Percentiles rank a stretch among this genome's conserved stretches.
Conservation (phyloP, 2,113 vertebrate species). For the Cololabis saira region DNA sequence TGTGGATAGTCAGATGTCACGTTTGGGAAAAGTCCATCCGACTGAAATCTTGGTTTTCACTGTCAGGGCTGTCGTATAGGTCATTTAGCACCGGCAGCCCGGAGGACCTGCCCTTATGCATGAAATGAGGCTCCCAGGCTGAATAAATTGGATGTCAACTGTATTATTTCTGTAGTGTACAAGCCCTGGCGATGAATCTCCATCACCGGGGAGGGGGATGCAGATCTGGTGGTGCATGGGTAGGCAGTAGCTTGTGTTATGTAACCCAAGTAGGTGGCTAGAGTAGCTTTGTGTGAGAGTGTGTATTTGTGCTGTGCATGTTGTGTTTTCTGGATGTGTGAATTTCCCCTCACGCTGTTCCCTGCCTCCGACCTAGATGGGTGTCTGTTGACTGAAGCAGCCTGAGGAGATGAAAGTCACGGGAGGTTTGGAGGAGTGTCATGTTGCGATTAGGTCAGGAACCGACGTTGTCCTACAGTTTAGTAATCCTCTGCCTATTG, state of each 20-base stretch:
- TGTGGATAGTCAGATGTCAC: conserved; percentile 47
- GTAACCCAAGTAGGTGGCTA: conserved; percentile 76
- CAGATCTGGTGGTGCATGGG: conserved; percentile 63
- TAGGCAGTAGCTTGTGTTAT: conserved; percentile 74
- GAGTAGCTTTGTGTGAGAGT: conserved; percentile 55
- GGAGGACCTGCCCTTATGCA: conserved; percentile 21
- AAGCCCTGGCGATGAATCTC: conserved; percentile 41
- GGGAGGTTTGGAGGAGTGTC: conserved; percentile 14
- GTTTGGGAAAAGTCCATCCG: conserved; percentile 39
- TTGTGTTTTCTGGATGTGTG: conserved; percentile 48
- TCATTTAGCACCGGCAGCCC: conserved; percentile 34
- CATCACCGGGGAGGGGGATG: conserved; percentile 43
- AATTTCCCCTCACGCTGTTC: conserved; percentile 46
- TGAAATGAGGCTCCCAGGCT: conserved; percentile 22
- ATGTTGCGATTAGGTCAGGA: conserved; percentile 28
- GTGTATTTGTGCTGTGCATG: conserved; percentile 34
- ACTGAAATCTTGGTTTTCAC: conserved; percentile 44
- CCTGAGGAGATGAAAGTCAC: conserved; percentile 35
- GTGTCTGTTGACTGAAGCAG: conserved; percentile 43
- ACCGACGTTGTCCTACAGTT: conserved; percentile 24
- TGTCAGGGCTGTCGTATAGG: conserved; percentile 15
- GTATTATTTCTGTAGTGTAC: conserved; percentile 22
- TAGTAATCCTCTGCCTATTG: too few relatives aligned
- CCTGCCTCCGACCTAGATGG: conserved; percentile 52
- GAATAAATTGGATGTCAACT: conserved; percentile 24